Evolutionary conservation across 2,113 vertebrate species (phyloP).

Genomic region (Rhipidura dahli): DNA sequence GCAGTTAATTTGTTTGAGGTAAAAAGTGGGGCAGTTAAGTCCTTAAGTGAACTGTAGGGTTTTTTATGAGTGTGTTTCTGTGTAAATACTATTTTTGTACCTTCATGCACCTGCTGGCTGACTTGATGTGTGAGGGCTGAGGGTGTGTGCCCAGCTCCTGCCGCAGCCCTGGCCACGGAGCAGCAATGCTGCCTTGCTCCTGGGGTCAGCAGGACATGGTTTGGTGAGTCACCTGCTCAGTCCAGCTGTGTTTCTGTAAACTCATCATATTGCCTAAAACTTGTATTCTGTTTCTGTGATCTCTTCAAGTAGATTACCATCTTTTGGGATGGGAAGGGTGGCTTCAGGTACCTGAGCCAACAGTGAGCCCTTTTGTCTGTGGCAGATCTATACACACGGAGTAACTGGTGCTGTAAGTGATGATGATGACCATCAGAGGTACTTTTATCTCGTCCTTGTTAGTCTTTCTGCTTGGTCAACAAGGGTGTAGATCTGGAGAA

Average conservation of each 20-base stretch:
- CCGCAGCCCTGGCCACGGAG: fast-evolving
- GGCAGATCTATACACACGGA: not conserved
- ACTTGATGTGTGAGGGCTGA: not conserved
- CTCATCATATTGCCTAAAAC: not conserved
- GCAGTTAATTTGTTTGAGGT: not conserved
- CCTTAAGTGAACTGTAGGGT: not conserved
- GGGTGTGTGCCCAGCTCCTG: not conserved
- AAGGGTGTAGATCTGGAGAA: not conserved
- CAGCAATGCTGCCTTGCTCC: not conserved
- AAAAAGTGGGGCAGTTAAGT: not conserved
- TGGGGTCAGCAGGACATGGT: not conserved
- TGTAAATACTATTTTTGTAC: not conserved
- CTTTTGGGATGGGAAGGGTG: not conserved
- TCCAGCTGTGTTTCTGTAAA: not conserved
- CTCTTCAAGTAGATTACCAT: not conserved
- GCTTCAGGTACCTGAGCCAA: not conserved
- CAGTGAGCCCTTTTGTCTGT: not conserved
- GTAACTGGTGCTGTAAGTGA: not conserved
- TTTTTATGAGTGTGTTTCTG: not conserved
- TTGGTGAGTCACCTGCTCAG: not conserved
- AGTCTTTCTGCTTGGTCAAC: not conserved
- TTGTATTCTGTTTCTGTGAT: fast-evolving
- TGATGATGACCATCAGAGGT: not conserved
- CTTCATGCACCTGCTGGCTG: not conserved
- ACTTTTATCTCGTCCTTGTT: not conserved